Percentiles rank a stretch among this genome's conserved stretches.
Conservation (phyloP, 2,888 invertebrate genomes). For the Drosophila subsilvestris region DNA sequence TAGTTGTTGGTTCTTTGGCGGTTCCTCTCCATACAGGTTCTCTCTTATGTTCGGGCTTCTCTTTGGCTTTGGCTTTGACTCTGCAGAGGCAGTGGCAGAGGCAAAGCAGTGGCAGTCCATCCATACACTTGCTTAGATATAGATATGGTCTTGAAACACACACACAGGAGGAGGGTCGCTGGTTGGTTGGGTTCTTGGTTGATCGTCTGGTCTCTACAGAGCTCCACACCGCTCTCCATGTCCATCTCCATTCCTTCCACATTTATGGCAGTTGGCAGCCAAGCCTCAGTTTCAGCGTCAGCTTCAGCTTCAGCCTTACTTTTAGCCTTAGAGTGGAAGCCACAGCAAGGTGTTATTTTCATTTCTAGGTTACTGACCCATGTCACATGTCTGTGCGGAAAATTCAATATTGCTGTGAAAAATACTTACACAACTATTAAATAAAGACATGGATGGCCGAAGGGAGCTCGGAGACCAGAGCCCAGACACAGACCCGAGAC, state of each 20-base stretch:
- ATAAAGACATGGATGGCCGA: constrained; percentile 62
- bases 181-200: constrained; percentile 48
- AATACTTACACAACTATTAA: constrained; percentile 76
- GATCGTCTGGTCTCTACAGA: constrained; percentile 38
- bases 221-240: constrained; percentile 55
- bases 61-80: constrained; percentile 46
- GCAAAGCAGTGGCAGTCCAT: constrained; percentile 24
- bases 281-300: constrained; percentile 19
- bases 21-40: constrained; percentile 72
- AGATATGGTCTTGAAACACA: constrained; percentile 67
- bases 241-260: constrained; percentile 69
- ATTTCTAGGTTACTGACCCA: constrained; percentile 80
- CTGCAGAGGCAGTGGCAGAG: neutral
- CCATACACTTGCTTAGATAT: constrained; percentile 73
- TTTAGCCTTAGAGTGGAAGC: constrained; percentile 10
- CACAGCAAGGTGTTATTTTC: constrained; percentile 74
- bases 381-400: constrained; percentile 78
- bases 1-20: constrained; percentile 36
- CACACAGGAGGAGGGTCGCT: constrained; percentile 57
- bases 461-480: neutral
- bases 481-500: neutral
- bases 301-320: constrained; percentile 12
- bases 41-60: constrained; percentile 38
- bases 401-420: constrained; percentile 80
- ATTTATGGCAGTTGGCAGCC: constrained; percentile 71